These are phyloP conservation scores for Etheostoma perlongum DNA, from an alignment of 2,797 vertebrate species.

Conservation along the genomic window DNA sequence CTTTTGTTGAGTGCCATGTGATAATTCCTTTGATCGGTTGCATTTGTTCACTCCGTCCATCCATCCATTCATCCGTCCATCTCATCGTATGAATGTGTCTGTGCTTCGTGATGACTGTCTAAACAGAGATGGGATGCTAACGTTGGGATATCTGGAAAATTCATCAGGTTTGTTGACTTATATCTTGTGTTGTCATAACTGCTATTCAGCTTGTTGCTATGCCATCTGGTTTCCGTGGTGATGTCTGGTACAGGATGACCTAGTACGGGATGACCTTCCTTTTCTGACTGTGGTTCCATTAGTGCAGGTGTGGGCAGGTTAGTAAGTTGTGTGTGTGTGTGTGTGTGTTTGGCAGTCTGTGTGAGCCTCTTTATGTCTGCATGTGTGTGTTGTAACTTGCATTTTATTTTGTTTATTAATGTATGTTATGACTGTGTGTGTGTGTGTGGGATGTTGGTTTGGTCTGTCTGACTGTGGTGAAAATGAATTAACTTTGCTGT, in stretches of 20 bases:
- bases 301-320: slow-evolving; percentile 8
- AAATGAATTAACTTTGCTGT: slow-evolving; percentile 5
- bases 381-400: neutral
- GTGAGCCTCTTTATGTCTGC: neutral
- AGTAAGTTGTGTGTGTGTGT: neutral
- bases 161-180: slow-evolving; percentile 60
- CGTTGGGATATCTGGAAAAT: slow-evolving; percentile 11
- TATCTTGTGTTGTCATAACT: slow-evolving; percentile 32
- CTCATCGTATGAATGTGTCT: slow-evolving; percentile 8
- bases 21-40: slow-evolving; percentile 60
- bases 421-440: neutral
- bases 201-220: slow-evolving; percentile 57
- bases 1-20: slow-evolving; percentile 68
- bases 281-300: slow-evolving; percentile 22
- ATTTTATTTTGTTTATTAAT: neutral
- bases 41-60: slow-evolving; percentile 37
- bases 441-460: neutral
- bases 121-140: neutral
- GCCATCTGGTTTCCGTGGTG: slow-evolving; percentile 60
- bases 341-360: neutral
- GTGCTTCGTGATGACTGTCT: neutral
- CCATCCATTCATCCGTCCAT: slow-evolving; percentile 14
- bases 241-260: slow-evolving; percentile 43
- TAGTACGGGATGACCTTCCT: slow-evolving; percentile 30
- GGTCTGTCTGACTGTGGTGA: neutral